A percentile compares a stretch with the other conserved stretches of the same genome.
These are phyloP conservation scores for Zophobas morio DNA, from an alignment of 1,140 invertebrate genomes.

Conservation along the genomic window DNA sequence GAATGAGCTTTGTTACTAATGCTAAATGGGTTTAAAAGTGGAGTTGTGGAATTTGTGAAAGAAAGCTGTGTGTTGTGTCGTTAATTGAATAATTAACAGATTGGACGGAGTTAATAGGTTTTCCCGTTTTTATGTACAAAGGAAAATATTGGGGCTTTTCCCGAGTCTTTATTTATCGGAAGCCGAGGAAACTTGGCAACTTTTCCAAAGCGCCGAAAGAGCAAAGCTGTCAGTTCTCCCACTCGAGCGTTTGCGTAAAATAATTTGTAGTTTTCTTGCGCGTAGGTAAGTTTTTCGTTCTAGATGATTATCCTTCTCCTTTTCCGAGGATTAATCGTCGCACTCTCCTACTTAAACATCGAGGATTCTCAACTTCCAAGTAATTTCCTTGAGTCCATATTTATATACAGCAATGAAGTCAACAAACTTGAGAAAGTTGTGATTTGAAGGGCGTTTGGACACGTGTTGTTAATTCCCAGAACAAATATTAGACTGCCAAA, in stretches of 20 bases:
- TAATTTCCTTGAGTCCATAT: slow-evolving; percentile 43
- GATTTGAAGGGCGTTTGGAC: slow-evolving; percentile 47
- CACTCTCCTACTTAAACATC: not conserved
- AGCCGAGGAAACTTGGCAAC: too few relatives aligned
- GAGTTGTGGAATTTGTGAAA: too few relatives aligned
- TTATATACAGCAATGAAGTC: slow-evolving; percentile 44
- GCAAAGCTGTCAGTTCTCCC: not conserved
- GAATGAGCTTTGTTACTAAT: too few relatives aligned
- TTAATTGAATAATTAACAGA: too few relatives aligned
- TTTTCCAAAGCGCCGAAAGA: too few relatives aligned
- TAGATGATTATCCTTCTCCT: not conserved
- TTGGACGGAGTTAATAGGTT: too few relatives aligned
- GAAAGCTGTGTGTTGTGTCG: too few relatives aligned
- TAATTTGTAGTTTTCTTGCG: not conserved
- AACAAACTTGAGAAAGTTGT: slow-evolving; percentile 50
- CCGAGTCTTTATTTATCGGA: too few relatives aligned
- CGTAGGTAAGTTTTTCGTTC: not conserved
- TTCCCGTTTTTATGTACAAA: too few relatives aligned
- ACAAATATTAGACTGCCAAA: slow-evolving; percentile 42
- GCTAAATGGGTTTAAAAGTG: too few relatives aligned
- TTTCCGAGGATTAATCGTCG: not conserved
- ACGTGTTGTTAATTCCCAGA: slow-evolving; percentile 48
- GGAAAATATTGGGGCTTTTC: too few relatives aligned
- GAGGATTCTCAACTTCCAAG: slow-evolving; percentile 34
- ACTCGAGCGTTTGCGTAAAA: not conserved